Conservation (phyloP, 2,113 vertebrate genomes). For the Misgurnus mizolepis region DNA sequence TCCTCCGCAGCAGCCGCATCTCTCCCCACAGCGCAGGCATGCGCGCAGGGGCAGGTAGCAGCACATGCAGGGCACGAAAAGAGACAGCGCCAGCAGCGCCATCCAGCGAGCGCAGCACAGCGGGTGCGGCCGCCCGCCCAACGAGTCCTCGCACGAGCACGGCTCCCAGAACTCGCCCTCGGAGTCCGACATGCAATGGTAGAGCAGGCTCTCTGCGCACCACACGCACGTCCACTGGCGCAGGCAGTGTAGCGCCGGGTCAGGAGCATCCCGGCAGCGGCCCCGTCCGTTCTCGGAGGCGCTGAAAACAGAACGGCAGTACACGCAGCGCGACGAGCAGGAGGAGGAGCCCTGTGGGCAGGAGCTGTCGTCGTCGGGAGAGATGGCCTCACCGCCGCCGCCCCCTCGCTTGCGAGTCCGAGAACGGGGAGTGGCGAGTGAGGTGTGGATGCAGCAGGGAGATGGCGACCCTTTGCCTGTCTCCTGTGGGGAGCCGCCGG, state of each 20-base stretch:
- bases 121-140: slow-evolving; percentile 77
- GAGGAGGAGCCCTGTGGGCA: slow-evolving; percentile 75
- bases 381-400: slow-evolving; percentile 65
- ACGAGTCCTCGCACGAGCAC: slow-evolving; percentile 87
- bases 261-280: slow-evolving; percentile 87
- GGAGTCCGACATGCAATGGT: slow-evolving; percentile 95
- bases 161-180: slow-evolving; percentile 95
- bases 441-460: slow-evolving; percentile 79
- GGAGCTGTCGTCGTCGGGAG: slow-evolving; percentile 78
- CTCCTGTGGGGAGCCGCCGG: slow-evolving; percentile 74
- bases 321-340: slow-evolving; percentile 84
- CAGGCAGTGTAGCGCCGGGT: slow-evolving; percentile 85
- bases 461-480: slow-evolving; percentile 74
- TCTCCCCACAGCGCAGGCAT: slow-evolving; percentile 89
- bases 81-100: slow-evolving; percentile 83
- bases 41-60: slow-evolving; percentile 89
- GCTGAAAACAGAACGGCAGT: slow-evolving; percentile 89
- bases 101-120: slow-evolving; percentile 89
- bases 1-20: slow-evolving; percentile 88
- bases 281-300: slow-evolving; percentile 86
- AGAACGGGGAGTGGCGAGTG: slow-evolving; percentile 74
- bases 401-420: slow-evolving; percentile 78
- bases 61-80: slow-evolving; percentile 93
- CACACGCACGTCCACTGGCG: slow-evolving; percentile 91
- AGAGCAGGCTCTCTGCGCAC: slow-evolving; percentile 92